A percentile compares a stretch with the other conserved stretches of the same genome.
phyloP scores from a whole-genome alignment of 2,113 vertebrate species.

The Bagarius yarrelli region DNA sequence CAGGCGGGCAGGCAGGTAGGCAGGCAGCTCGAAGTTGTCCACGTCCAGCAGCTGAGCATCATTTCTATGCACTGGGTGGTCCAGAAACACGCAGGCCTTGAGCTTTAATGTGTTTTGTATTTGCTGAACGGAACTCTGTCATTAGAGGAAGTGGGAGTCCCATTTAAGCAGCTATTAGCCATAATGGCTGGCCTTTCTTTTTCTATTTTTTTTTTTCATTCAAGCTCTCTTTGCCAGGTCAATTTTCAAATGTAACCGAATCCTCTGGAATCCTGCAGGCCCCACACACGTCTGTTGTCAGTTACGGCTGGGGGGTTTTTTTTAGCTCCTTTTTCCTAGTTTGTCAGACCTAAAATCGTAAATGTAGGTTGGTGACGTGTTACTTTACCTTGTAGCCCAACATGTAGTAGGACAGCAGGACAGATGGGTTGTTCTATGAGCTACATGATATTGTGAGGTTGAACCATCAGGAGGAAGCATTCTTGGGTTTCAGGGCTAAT shows the following conservation, averaged over 20 bases:
- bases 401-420: not conserved
- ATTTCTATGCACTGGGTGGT: slow-evolving; percentile 43
- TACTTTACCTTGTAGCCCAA: slow-evolving; percentile 8
- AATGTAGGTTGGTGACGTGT: slow-evolving; percentile 1
- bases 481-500: not conserved
- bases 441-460: not conserved
- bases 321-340: not conserved
- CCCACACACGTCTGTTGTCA: slow-evolving; percentile 32
- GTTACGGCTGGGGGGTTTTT: slow-evolving; percentile 28
- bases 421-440: not conserved
- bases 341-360: slow-evolving; percentile 20
- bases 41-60: slow-evolving; percentile 35
- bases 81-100: slow-evolving; percentile 35
- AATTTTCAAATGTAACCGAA: slow-evolving; percentile 53
- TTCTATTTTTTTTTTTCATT: slow-evolving; percentile 23
- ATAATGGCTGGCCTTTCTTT: slow-evolving; percentile 41
- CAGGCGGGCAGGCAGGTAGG: not conserved
- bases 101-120: slow-evolving; percentile 56
- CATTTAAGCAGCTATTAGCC: slow-evolving; percentile 53
- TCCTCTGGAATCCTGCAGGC: slow-evolving; percentile 42
- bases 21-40: not conserved
- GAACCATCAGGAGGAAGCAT: not conserved
- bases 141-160: slow-evolving; percentile 55
- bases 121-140: slow-evolving; percentile 53
- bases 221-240: slow-evolving; percentile 17